A percentile compares a stretch with the other conserved stretches of the same genome.
These are phyloP conservation scores for Cardinalis cardinalis DNA, from an alignment of 2,113 vertebrate species.

Conservation along the genomic window DNA sequence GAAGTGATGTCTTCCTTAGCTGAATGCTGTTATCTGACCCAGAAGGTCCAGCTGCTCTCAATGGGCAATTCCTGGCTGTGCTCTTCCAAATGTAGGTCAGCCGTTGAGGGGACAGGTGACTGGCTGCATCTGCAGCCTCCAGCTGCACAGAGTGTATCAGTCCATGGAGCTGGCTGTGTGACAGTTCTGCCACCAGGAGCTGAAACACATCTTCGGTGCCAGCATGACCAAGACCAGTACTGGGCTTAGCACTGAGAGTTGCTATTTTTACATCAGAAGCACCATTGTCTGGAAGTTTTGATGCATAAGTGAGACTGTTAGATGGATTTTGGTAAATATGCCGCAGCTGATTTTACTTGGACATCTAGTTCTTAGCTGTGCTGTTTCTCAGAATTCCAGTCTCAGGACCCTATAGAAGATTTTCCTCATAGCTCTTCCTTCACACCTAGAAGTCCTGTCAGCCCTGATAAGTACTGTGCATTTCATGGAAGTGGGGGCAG, in stretches of 20 bases:
- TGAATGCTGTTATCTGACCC: not conserved
- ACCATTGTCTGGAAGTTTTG: not conserved
- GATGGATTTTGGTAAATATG: not conserved
- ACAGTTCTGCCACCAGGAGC: slow-evolving; percentile 25
- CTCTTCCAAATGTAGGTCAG: slow-evolving; percentile 47
- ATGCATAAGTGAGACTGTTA: not conserved
- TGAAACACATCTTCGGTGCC: not conserved
- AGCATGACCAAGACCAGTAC: slow-evolving; percentile 7
- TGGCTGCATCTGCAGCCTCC: slow-evolving; percentile 23
- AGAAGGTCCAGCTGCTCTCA: slow-evolving; percentile 45
- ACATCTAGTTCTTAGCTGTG: not conserved
- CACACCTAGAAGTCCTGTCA: not conserved
- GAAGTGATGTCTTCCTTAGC: not conserved
- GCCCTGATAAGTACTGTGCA: not conserved
- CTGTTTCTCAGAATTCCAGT: not conserved
- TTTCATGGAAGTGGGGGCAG: not conserved
- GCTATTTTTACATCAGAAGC: not conserved
- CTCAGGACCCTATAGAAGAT: not conserved
- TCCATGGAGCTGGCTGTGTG: not conserved
- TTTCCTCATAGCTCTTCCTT: not conserved
- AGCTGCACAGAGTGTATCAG: not conserved
- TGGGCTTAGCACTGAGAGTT: not conserved
- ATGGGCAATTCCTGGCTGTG: not conserved
- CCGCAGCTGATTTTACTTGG: not conserved
- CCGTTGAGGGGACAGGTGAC: slow-evolving; percentile 8